Conservation (phyloP, 2,113 vertebrate genomes). For the Orthonyx spaldingii region DNA sequence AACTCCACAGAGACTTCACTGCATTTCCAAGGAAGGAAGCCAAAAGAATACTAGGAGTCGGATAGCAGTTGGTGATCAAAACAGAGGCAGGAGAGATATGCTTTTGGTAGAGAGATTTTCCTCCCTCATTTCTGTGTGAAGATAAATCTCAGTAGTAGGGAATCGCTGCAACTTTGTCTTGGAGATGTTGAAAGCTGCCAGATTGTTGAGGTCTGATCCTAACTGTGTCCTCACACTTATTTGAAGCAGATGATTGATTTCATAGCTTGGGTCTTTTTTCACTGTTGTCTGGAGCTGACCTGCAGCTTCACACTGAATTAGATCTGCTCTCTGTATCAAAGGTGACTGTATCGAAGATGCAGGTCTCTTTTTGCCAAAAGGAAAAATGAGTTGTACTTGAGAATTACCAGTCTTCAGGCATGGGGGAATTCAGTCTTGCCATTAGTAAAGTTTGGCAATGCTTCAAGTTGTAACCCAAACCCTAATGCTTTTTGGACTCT, state of each 20-base stretch:
- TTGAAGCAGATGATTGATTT: neutral
- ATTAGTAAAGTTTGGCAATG: neutral
- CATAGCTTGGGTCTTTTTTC: neutral
- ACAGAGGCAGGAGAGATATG: neutral
- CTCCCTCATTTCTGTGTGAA: neutral
- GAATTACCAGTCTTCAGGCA: neutral
- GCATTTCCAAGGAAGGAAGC: conserved; percentile 35
- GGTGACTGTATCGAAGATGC: neutral
- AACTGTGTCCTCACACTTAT: neutral
- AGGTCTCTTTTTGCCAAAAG: neutral
- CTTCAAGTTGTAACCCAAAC: conserved; percentile 32
- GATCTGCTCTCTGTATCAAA: neutral
- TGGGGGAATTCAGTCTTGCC: neutral
- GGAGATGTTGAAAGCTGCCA: neutral
- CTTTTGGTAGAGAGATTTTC: neutral
- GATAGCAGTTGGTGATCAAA: neutral
- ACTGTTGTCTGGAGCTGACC: neutral
- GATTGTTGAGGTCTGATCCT: neutral
- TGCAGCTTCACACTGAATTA: neutral
- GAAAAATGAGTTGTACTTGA: neutral
- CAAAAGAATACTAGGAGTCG: neutral
- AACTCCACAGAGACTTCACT: conserved; percentile 42
- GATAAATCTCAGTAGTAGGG: neutral
- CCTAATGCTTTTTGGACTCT: conserved; percentile 15
- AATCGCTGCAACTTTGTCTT: neutral